Percentiles rank a stretch among this genome's conserved stretches.
Evolutionary conservation across 2,888 invertebrate genomes (phyloP).

Genomic region (Euzophera pinguis): DNA sequence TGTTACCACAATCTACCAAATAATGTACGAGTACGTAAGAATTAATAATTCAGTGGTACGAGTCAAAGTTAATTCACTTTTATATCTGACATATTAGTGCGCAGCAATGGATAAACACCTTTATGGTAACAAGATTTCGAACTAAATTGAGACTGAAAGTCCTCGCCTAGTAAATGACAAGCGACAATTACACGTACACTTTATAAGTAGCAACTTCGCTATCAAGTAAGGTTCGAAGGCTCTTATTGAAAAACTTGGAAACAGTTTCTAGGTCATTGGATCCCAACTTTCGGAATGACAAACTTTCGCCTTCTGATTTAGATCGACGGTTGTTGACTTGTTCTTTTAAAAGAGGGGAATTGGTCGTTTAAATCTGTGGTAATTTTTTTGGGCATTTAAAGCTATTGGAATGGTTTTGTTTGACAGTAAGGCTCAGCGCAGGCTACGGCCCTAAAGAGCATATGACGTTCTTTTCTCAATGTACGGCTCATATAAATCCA

Average conservation of each 20-base stretch:
- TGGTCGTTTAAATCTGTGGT: conserved; percentile 13
- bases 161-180: conserved; percentile 13
- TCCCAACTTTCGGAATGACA: conserved; percentile 44
- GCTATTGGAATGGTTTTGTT: too few relatives aligned
- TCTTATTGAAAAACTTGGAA: conserved; percentile 65
- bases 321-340: conserved; percentile 38
- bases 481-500: too few relatives aligned
- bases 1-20: too few relatives aligned
- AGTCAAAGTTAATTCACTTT: too few relatives aligned
- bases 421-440: too few relatives aligned
- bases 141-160: background rate
- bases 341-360: conserved; percentile 33
- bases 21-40: too few relatives aligned
- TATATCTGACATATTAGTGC: too few relatives aligned
- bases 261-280: conserved; percentile 55
- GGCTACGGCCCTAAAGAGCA: too few relatives aligned
- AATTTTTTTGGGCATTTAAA: background rate
- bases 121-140: background rate
- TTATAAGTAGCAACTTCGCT: conserved; percentile 41
- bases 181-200: conserved; percentile 30
- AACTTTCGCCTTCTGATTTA: conserved; percentile 47
- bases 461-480: too few relatives aligned
- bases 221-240: conserved; percentile 47
- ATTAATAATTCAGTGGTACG: too few relatives aligned
- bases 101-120: background rate